A percentile compares a stretch with the other conserved stretches of the same genome.
phyloP scores from a whole-genome alignment of 1,140 invertebrate species.

The Habropoda laboriosa region DNA sequence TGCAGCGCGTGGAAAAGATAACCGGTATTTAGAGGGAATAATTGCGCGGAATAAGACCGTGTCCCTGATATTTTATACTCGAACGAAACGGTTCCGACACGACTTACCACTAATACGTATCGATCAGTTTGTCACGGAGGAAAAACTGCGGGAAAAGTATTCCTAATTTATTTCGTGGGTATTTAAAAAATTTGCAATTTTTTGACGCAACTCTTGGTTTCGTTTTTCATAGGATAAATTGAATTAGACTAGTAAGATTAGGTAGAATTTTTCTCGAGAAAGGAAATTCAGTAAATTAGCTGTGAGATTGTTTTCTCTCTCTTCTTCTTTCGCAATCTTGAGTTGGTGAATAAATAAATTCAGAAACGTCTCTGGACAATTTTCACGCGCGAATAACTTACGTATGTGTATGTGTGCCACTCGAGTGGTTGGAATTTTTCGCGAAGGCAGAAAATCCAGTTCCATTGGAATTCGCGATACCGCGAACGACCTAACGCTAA shows the following conservation, averaged over 20 bases:
- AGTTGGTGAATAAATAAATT: not conserved
- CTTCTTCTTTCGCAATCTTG: not conserved
- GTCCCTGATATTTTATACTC: slow-evolving; percentile 3
- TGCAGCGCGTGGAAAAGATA: slow-evolving; percentile 24
- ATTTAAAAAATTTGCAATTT: no score
- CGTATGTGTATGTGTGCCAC: no score
- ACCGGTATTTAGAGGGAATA: slow-evolving; percentile 34
- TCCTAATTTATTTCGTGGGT: no score
- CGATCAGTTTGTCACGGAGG: no score
- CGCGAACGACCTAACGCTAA: slow-evolving; percentile 27
- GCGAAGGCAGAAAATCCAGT: not conserved
- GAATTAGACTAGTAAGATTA: no score
- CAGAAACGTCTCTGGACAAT: not conserved
- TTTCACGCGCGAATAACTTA: not conserved
- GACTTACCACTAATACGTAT: not conserved
- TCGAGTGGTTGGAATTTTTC: not conserved
- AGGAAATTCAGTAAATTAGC: no score
- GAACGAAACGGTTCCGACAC: not conserved
- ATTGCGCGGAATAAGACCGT: slow-evolving; percentile 29
- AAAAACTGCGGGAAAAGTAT: no score
- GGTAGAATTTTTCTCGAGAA: no score
- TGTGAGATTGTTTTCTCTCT: no score
- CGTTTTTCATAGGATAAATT: no score
- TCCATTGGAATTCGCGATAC: not conserved
- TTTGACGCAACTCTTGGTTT: no score